Percentiles rank a stretch among this genome's conserved stretches.
phyloP scores from a whole-genome alignment of 2,113 vertebrate species.

The Todiramphus saurophagus region DNA sequence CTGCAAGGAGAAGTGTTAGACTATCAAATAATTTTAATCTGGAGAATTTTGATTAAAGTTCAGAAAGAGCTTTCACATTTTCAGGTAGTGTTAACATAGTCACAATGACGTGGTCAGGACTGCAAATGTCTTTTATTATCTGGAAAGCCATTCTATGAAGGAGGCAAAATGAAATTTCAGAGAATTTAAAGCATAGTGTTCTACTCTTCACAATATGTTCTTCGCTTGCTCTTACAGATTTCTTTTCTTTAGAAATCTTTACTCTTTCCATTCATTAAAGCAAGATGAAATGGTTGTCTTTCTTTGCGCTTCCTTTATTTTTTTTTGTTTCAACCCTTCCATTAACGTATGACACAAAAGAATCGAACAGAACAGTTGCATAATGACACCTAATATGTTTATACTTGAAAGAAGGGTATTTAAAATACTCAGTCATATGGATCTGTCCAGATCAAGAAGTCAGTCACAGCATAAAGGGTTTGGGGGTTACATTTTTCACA shows the following conservation, averaged over 20 bases:
- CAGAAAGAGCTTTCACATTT: not conserved
- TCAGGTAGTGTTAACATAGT: not conserved
- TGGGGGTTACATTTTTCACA: slow-evolving; percentile 15
- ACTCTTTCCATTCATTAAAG: not conserved
- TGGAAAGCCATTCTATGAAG: not conserved
- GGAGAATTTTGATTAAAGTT: not conserved
- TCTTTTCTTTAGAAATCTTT: not conserved
- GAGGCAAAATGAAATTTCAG: not conserved
- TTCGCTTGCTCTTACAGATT: not conserved
- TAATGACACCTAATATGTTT: slow-evolving; percentile 23
- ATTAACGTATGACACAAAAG: not conserved
- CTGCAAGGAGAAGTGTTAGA: not conserved
- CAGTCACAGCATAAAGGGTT: not conserved
- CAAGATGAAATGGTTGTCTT: not conserved
- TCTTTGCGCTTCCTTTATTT: not conserved
- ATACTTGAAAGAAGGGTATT: slow-evolving; percentile 26
- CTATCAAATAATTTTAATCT: not conserved
- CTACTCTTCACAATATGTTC: not conserved
- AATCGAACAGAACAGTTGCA: not conserved
- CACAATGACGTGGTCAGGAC: not conserved
- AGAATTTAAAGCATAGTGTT: not conserved
- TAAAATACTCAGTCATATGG: slow-evolving; percentile 28
- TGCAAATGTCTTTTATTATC: not conserved
- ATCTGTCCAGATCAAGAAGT: slow-evolving; percentile 22
- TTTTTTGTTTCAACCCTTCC: not conserved